Base-by-base conservation (phyloP, 2,888 invertebrate genomes). In the Tetanocera ferruginea region DNA sequence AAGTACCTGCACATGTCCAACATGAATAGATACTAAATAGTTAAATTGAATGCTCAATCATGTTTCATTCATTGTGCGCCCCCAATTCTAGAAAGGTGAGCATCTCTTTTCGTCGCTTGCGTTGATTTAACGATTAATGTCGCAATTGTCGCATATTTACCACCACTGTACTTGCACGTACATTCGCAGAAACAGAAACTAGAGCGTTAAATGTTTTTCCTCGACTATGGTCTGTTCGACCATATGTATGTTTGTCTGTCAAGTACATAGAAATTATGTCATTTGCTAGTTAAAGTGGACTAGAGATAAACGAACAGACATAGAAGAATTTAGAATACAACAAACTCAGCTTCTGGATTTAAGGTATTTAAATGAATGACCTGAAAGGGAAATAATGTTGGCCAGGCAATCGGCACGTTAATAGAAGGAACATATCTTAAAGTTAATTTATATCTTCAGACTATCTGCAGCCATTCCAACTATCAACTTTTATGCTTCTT, bases 241-340 rank as follows among this genome's bases (percentile, higher is more conserved):
- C 34, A 34, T 69, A 4, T 55, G 55, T 11, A 19, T 19, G 14
- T 55, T 5, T 55, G 55, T 57, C 71, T 55, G 71, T 55, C 55
- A 55, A 71, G 71, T 52, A 55, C 34, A 34, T 9, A 5, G 37
- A 23, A 71, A 71, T 31, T 71, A 52, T 71, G 71, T 55, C 71
- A 71, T 19, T 28, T 31, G 19, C 31, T 31, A 19, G 19, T 9
- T 51, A 28, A 64, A 64, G 23, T 9, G 60, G 25, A 14, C 43
- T 43, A 43, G 43, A 43, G 43, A 43, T 3, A 43, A 43, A 43
- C 3, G 43, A 14, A 43, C 43, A 43, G 43, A 43, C 43, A 43
- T 2, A 14, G 14, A 43, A 14, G 11, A 11, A 43, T 43, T 43
- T 43, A 43, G 43, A 43, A 11, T 11, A 43, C 11, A 43, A 43